phyloP scores from a whole-genome alignment of 2,797 vertebrate species.

The Mus spretus region DNA sequence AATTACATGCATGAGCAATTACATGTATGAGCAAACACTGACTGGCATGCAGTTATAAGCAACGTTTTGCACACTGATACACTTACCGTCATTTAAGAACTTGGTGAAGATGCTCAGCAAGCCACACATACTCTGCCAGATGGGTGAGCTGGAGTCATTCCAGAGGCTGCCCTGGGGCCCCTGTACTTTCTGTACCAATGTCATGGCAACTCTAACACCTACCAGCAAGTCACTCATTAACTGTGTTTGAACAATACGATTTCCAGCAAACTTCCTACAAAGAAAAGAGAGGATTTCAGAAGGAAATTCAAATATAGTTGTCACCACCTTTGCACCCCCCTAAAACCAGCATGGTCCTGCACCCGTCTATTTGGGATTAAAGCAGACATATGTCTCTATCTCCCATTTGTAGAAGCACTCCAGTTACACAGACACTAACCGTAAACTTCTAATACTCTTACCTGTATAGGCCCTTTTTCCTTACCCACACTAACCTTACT shows the following conservation, averaged over 20 bases:
- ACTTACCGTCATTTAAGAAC: slow-evolving; percentile 94
- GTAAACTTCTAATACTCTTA: slow-evolving; percentile 26
- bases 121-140: slow-evolving; percentile 90
- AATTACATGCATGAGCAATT: slow-evolving; percentile 2
- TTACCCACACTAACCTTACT: slow-evolving; percentile 21
- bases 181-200: slow-evolving; percentile 93
- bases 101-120: slow-evolving; percentile 91
- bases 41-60: background rate
- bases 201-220: slow-evolving; percentile 94
- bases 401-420: background rate
- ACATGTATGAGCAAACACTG: background rate
- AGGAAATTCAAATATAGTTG: slow-evolving; percentile 50
- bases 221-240: slow-evolving; percentile 95
- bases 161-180: slow-evolving; percentile 85
- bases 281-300: slow-evolving; percentile 60
- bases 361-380: slow-evolving; percentile 25
- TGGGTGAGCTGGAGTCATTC: slow-evolving; percentile 77
- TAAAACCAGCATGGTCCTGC: slow-evolving; percentile 49
- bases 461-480: background rate
- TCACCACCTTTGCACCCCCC: background rate
- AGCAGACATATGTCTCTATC: background rate
- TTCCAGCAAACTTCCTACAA: slow-evolving; percentile 91
- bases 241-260: slow-evolving; percentile 93
- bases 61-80: slow-evolving; percentile 39
- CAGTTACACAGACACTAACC: background rate